Evolutionary conservation across 2,888 invertebrate genomes (phyloP).

Genomic region (Luperina nickerlii): DNA sequence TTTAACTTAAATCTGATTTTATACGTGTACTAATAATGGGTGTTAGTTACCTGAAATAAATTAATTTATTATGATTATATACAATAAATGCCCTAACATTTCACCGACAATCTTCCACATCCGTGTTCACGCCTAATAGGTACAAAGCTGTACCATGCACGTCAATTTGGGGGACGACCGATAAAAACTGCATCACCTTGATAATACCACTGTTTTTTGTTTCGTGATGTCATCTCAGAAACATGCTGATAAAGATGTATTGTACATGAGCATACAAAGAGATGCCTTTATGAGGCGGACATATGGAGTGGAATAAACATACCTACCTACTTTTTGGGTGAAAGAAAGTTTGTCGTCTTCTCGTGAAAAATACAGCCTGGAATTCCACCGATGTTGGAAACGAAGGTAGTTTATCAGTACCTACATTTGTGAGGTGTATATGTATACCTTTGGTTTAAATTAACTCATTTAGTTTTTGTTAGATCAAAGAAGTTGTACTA

Average conservation of each 20-base stretch:
- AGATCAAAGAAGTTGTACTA: too few species aligned
- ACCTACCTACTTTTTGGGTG: background rate
- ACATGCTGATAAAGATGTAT: constrained; percentile 17
- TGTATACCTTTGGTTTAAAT: background rate
- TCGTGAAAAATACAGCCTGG: background rate
- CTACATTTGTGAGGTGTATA: background rate
- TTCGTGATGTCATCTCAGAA: constrained; percentile 51
- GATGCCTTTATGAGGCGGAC: background rate
- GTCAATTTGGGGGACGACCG: constrained; percentile 3
- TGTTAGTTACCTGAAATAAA: too few species aligned
- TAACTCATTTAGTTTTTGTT: too few species aligned
- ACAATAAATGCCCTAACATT: constrained; percentile 6
- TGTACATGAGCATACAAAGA: background rate
- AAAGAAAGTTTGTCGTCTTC: background rate
- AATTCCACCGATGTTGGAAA: background rate
- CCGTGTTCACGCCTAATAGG: constrained; percentile 6
- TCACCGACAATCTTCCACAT: constrained; percentile 2
- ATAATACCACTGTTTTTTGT: constrained; percentile 43
- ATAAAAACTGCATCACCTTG: constrained; percentile 64
- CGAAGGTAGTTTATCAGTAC: background rate
- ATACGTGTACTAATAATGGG: too few species aligned
- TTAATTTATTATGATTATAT: too few species aligned
- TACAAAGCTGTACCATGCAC: constrained; percentile 20
- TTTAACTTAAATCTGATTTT: too few species aligned
- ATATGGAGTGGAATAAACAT: background rate